These are phyloP conservation scores for Propsilocerus akamusi DNA, from an alignment of 1,140 invertebrate genomes.

Conservation along the genomic window DNA sequence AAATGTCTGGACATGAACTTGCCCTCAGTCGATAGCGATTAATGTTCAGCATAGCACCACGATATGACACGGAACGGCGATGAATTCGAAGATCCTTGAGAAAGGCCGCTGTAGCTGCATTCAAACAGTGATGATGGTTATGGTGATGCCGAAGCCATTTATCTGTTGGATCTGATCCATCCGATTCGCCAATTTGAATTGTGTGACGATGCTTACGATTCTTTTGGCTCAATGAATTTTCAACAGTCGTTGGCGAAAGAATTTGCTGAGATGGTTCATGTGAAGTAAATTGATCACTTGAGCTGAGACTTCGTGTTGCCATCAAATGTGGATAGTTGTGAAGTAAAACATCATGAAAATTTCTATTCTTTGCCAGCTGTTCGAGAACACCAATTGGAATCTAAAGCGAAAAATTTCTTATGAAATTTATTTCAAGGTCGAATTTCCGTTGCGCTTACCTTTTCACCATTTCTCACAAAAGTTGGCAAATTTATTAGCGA, in stretches of 20 bases:
- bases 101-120: constrained; percentile 39
- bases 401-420: constrained; percentile 4
- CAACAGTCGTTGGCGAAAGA: not conserved
- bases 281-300: constrained; percentile 33
- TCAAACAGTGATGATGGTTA: constrained; percentile 23
- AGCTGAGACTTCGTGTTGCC: constrained; percentile 49
- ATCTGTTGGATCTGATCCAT: constrained; percentile 25
- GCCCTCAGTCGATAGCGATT: constrained; percentile 60
- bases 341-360: constrained; percentile 47
- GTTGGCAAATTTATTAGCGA: constrained; percentile 68
- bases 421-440: constrained; percentile 5
- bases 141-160: constrained; percentile 21
- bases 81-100: constrained; percentile 51
- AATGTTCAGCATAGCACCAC: constrained; percentile 72
- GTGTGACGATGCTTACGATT: constrained; percentile 10
- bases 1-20: constrained; percentile 75
- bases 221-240: not conserved
- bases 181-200: constrained; percentile 1
- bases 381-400: constrained; percentile 55
- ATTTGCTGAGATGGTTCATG: constrained; percentile 16
- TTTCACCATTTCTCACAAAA: constrained; percentile 57
- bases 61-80: constrained; percentile 57
- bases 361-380: constrained; percentile 43
- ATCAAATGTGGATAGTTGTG: constrained; percentile 56
- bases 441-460: constrained; percentile 13